Evolutionary conservation across 1,140 invertebrate species (phyloP).

Genomic region (Drosophila parvula): DNA sequence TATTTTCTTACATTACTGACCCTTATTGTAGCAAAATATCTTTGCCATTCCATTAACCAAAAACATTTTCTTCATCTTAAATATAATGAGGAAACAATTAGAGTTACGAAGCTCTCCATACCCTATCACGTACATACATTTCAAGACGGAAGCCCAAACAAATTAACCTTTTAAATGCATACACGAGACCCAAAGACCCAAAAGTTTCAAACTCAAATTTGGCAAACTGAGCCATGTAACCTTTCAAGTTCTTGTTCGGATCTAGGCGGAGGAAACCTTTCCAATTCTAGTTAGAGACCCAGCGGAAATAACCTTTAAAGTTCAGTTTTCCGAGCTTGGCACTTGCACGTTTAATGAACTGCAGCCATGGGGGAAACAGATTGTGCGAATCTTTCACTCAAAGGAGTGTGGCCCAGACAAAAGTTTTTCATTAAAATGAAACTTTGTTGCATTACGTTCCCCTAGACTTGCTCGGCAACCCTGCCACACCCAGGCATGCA

Average conservation of each 20-base stretch:
- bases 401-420: conserved; percentile 62
- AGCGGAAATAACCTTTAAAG: conserved; percentile 41
- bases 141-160: not conserved
- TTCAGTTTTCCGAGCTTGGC: conserved; percentile 23
- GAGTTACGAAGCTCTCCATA: not conserved
- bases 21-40: not conserved
- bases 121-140: not conserved
- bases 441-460: conserved; percentile 70
- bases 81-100: conserved; percentile 5
- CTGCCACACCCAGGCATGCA: conserved; percentile 13
- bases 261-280: conserved; percentile 19
- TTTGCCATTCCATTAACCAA: not conserved
- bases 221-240: conserved; percentile 17
- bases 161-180: conserved; percentile 39
- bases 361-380: conserved; percentile 33
- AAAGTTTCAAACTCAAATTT: conserved; percentile 31
- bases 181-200: not conserved
- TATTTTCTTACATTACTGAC: not conserved
- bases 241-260: conserved; percentile 34
- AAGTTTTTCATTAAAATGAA: conserved; percentile 81
- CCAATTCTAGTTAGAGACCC: conserved; percentile 22
- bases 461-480: conserved; percentile 43
- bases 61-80: not conserved
- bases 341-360: conserved; percentile 35
- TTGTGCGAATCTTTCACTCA: conserved; percentile 21